These are phyloP conservation scores for Apistogramma diplotaenia DNA, from an alignment of 2,113 vertebrate species.

Conservation along the genomic window DNA sequence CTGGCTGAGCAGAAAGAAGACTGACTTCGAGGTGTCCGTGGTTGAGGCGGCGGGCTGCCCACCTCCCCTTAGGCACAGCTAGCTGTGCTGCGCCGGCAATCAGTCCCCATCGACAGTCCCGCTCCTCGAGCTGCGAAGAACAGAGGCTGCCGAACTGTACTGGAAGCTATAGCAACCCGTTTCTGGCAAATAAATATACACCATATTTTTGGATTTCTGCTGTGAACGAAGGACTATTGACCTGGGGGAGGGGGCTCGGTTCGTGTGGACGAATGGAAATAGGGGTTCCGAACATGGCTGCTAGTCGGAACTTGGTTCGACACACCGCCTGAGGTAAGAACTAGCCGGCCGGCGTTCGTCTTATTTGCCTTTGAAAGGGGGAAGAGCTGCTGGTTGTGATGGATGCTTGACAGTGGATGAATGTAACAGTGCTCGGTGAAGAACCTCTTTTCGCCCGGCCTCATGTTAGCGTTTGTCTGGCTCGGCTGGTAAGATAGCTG, in stretches of 20 bases:
- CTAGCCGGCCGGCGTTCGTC: background rate
- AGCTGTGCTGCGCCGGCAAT: constrained; percentile 58
- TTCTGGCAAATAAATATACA: constrained; percentile 8
- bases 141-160: constrained; percentile 25
- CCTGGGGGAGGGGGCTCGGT: constrained; percentile 74
- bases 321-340: constrained; percentile 79
- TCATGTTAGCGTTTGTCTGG: constrained; percentile 24
- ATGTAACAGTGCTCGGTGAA: background rate
- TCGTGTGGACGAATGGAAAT: constrained; percentile 70
- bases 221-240: constrained; percentile 59
- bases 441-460: constrained; percentile 35
- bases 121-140: constrained; percentile 42
- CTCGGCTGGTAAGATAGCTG: background rate
- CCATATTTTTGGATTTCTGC: constrained; percentile 47
- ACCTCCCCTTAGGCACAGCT: constrained; percentile 57
- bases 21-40: constrained; percentile 16
- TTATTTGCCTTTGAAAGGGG: background rate
- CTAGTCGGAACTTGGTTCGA: constrained; percentile 75
- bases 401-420: background rate
- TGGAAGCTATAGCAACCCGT: constrained; percentile 33
- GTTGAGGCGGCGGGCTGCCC: constrained; percentile 52
- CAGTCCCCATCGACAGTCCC: constrained; percentile 14
- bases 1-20: background rate
- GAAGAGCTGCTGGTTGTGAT: background rate
- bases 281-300: constrained; percentile 79